Evolutionary conservation across 2,113 vertebrate species (phyloP).

Genomic region (Anolis carolinensis): DNA sequence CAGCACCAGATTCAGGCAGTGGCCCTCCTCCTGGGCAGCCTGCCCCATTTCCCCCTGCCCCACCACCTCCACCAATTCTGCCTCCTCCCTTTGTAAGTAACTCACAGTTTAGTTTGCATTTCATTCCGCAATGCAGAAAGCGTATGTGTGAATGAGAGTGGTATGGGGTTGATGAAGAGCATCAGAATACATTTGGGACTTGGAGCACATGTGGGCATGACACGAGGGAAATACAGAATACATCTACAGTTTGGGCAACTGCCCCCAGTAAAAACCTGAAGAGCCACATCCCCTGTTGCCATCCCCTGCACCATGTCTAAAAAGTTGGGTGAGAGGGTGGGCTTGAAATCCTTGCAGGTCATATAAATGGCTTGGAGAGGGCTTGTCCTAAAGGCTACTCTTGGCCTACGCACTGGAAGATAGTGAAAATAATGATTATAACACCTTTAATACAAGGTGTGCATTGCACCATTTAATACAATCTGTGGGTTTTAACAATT

Average conservation of each 20-base stretch:
- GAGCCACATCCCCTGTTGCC: too few relatives aligned
- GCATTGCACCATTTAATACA: background rate
- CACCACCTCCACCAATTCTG: conserved; percentile 74
- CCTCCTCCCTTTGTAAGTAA: conserved; percentile 79
- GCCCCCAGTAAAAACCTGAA: too few relatives aligned
- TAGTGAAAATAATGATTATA: background rate
- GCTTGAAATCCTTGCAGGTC: too few relatives aligned
- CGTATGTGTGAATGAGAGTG: background rate
- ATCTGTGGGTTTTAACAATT: too few relatives aligned
- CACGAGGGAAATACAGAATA: background rate
- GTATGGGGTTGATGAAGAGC: too few relatives aligned
- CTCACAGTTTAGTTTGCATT: background rate
- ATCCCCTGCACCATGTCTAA: too few relatives aligned
- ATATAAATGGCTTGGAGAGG: too few relatives aligned
- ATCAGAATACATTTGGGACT: background rate
- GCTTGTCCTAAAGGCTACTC: too few relatives aligned
- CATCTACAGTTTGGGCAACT: background rate
- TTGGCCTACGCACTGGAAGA: background rate
- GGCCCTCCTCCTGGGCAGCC: conserved; percentile 73
- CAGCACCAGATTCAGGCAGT: conserved; percentile 77
- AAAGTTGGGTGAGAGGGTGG: too few relatives aligned
- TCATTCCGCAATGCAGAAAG: background rate
- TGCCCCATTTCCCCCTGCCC: conserved; percentile 73
- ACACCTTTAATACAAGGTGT: background rate
- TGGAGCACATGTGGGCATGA: background rate